Percentiles rank a stretch among this genome's conserved stretches.
phyloP scores from a whole-genome alignment of 2,797 vertebrate species.

The Dipus sagitta region DNA sequence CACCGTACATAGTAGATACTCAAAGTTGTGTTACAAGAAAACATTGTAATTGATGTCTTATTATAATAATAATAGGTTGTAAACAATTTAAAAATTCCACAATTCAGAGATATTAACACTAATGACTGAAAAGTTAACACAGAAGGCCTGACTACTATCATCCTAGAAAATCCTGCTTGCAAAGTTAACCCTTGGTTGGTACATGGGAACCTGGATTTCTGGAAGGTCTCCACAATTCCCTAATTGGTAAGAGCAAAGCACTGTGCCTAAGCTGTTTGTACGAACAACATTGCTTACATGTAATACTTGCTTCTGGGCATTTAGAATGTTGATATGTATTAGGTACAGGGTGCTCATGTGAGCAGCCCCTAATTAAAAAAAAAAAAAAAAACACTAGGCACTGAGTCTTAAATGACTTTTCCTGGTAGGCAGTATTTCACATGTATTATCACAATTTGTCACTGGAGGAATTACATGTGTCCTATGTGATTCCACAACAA shows the following conservation, averaged over 20 bases:
- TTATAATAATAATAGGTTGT: neutral
- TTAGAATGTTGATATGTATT: neutral
- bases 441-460: constrained; percentile 5
- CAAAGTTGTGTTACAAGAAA: constrained; percentile 23
- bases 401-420: neutral
- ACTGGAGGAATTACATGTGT: no score
- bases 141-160: neutral
- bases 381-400: neutral
- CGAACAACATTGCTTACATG: constrained; percentile 25
- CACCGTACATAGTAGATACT: neutral
- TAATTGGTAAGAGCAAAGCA: neutral
- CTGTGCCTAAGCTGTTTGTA: neutral
- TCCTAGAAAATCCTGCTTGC: neutral
- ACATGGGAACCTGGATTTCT: neutral
- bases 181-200: neutral
- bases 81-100: constrained; percentile 35
- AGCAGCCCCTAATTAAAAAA: neutral
- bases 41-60: neutral
- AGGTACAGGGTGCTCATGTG: neutral
- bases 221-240: neutral
- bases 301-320: neutral
- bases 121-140: neutral
- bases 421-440: no score
- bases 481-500: neutral
- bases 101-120: constrained; percentile 6